These are phyloP conservation scores for Odontamblyopus rebecca DNA, from an alignment of 2,797 vertebrate genomes.

Conservation along the genomic window DNA sequence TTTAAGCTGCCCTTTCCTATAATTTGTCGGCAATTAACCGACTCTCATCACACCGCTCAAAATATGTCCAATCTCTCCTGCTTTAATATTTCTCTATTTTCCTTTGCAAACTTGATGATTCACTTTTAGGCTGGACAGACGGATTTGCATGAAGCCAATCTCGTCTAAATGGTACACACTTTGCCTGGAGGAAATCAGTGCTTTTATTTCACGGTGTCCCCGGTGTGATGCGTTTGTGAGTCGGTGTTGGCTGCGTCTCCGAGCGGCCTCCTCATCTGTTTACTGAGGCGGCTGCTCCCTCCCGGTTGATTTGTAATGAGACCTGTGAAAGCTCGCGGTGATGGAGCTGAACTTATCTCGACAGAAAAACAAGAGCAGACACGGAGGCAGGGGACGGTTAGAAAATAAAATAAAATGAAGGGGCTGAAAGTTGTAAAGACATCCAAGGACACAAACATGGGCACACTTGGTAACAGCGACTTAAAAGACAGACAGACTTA, in stretches of 20 bases:
- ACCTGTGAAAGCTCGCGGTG: constrained; percentile 56
- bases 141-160: constrained; percentile 32
- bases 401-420: background rate
- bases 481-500: background rate
- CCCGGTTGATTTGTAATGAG: constrained; percentile 65
- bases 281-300: constrained; percentile 56
- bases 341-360: constrained; percentile 60
- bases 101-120: background rate
- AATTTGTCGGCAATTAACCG: no score
- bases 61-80: background rate
- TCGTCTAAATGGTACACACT: constrained; percentile 61
- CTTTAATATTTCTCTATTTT: background rate
- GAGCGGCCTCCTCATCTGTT: constrained; percentile 63
- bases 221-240: constrained; percentile 58
- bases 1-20: no score
- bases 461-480: background rate
- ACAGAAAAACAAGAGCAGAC: constrained; percentile 14
- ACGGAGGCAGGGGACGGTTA: background rate
- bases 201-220: constrained; percentile 59
- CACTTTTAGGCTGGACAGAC: background rate
- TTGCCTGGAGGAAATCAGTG: constrained; percentile 63
- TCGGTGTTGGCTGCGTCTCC: constrained; percentile 14
- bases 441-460: background rate
- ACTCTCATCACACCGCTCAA: no score
- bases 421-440: background rate